phyloP scores from a whole-genome alignment of 2,797 vertebrate genomes.

The Bufotes viridis region DNA sequence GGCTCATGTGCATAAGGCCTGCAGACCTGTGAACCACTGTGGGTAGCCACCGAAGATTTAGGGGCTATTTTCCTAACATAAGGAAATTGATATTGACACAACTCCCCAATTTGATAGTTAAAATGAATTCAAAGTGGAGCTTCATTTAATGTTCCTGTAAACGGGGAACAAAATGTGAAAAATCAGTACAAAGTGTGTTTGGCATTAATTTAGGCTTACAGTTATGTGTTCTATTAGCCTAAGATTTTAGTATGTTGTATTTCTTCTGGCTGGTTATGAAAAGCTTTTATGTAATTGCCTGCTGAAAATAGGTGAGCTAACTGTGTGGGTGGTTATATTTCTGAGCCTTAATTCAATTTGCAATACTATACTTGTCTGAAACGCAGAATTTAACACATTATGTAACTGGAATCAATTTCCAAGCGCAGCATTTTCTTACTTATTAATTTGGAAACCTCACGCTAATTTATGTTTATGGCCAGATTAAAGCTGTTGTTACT shows the following conservation, averaged over 20 bases:
- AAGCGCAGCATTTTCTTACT: background rate
- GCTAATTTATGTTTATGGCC: background rate
- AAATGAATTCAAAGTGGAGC: background rate
- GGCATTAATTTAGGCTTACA: background rate
- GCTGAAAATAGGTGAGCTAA: background rate
- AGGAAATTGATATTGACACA: background rate
- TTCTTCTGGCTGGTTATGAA: background rate
- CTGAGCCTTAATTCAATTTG: background rate
- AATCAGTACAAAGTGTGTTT: background rate
- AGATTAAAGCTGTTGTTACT: background rate
- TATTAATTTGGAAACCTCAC: background rate
- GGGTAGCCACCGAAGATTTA: background rate
- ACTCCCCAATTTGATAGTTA: background rate
- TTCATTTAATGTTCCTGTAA: background rate
- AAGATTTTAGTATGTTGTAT: constrained; percentile 13
- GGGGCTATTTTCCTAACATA: background rate
- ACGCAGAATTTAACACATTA: constrained; percentile 6
- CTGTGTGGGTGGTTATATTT: background rate
- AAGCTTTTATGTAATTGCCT: constrained; percentile 4
- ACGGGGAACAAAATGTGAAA: background rate
- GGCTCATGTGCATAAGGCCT: too few relatives aligned
- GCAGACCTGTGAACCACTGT: background rate
- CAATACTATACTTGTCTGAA: background rate
- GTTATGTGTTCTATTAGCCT: background rate
- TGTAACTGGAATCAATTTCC: background rate